These are phyloP conservation scores for Priapulus caudatus DNA, from an alignment of 2,888 invertebrate species.

Conservation along the genomic window DNA sequence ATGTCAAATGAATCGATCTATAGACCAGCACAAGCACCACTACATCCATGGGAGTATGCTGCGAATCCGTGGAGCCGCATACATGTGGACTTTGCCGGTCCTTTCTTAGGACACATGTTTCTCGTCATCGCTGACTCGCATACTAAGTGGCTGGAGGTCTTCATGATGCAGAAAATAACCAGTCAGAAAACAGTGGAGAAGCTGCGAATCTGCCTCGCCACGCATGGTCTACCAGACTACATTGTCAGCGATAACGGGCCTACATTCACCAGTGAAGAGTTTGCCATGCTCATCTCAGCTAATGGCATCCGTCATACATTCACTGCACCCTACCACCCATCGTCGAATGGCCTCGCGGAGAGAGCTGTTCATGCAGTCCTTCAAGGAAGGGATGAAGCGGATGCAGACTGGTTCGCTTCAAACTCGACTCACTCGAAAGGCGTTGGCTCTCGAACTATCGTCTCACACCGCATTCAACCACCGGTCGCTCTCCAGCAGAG, in stretches of 20 bases:
- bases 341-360: slow-evolving; percentile 3
- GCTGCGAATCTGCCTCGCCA: background rate
- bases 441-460: background rate
- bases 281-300: background rate
- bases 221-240: too few species aligned
- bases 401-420: background rate
- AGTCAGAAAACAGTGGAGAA: background rate
- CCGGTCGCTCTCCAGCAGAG: background rate
- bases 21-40: background rate
- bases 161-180: background rate
- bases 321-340: background rate
- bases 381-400: background rate
- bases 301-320: background rate
- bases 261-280: background rate
- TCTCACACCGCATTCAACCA: background rate
- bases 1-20: background rate
- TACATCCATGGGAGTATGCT: background rate
- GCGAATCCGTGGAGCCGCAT: background rate
- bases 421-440: background rate
- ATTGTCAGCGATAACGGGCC: background rate
- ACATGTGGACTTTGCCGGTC: background rate
- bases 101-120: background rate
- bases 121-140: background rate
- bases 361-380: background rate
- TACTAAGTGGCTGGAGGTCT: slow-evolving; percentile 1